Conservation (phyloP, 2,797 vertebrate species). For the Avahi laniger region DNA sequence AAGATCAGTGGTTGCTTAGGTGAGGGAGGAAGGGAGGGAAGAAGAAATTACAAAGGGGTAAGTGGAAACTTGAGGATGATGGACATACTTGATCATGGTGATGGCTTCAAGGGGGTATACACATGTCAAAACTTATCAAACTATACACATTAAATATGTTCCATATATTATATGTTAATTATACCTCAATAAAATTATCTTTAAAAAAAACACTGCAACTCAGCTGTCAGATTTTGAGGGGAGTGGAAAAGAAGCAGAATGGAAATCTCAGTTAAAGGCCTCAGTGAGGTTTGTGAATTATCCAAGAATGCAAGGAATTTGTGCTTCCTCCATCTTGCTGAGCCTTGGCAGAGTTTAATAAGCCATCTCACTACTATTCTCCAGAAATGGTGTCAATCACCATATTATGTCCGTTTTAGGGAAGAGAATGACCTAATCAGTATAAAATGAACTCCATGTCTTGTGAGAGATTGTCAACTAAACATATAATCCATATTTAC, state of each 20-base stretch:
- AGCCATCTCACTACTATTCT: neutral
- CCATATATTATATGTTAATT: neutral
- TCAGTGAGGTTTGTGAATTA: neutral
- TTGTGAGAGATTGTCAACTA: neutral
- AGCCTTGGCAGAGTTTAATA: neutral
- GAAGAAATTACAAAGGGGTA: neutral
- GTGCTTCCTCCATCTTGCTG: neutral
- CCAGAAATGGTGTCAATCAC: slow-evolving; percentile 12
- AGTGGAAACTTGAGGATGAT: neutral
- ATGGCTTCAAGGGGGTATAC: neutral
- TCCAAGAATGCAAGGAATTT: slow-evolving; percentile 18
- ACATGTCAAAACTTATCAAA: slow-evolving; percentile 22
- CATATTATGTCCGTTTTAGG: neutral
- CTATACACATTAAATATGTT: neutral
- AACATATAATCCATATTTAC: slow-evolving; percentile 24
- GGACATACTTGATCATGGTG: neutral
- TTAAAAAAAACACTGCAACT: neutral
- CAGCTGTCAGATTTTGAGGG: neutral
- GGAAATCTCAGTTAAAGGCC: slow-evolving; percentile 13
- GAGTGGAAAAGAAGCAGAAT: neutral
- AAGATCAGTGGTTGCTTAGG: slow-evolving; percentile 12
- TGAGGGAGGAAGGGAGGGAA: neutral
- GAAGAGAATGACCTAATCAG: neutral
- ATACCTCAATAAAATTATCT: neutral
- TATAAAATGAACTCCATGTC: slow-evolving; percentile 5